These are phyloP conservation scores for Thalassarche chlororhynchos DNA, from an alignment of 2,113 vertebrate species.

Conservation along the genomic window DNA sequence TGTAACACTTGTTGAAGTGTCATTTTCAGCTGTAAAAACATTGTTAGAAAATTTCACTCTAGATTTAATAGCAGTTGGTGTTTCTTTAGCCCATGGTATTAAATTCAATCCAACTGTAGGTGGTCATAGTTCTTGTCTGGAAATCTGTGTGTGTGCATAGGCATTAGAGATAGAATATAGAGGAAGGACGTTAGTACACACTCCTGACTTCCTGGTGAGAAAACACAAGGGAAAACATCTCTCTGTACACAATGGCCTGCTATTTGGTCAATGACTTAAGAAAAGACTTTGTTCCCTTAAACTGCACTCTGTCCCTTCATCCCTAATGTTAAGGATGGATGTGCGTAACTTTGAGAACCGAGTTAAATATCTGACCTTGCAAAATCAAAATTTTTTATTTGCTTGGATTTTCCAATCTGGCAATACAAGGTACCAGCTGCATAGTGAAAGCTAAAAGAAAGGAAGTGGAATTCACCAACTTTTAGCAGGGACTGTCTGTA, in stretches of 20 bases:
- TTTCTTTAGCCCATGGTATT: not conserved
- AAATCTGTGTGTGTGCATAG: not conserved
- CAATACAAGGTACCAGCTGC: not conserved
- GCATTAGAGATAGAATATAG: not conserved
- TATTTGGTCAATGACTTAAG: not conserved
- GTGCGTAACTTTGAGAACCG: not conserved
- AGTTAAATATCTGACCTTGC: not conserved
- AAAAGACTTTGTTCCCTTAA: not conserved
- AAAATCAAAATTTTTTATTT: not conserved
- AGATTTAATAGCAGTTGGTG: not conserved
- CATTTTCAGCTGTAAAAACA: not conserved
- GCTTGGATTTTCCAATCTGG: not conserved
- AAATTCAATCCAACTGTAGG: not conserved
- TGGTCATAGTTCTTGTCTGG: not conserved
- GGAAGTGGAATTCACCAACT: not conserved
- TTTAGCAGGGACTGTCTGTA: not conserved
- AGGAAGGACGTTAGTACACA: not conserved
- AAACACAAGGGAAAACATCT: not conserved
- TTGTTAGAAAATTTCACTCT: not conserved
- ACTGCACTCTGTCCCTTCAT: not conserved
- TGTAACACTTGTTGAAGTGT: not conserved
- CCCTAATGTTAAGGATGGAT: not conserved
- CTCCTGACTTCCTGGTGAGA: not conserved
- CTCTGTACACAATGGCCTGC: not conserved
- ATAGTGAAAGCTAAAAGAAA: not conserved